These are phyloP conservation scores for Clistopyga incitator DNA, from an alignment of 2,888 invertebrate genomes.

Conservation along the genomic window DNA sequence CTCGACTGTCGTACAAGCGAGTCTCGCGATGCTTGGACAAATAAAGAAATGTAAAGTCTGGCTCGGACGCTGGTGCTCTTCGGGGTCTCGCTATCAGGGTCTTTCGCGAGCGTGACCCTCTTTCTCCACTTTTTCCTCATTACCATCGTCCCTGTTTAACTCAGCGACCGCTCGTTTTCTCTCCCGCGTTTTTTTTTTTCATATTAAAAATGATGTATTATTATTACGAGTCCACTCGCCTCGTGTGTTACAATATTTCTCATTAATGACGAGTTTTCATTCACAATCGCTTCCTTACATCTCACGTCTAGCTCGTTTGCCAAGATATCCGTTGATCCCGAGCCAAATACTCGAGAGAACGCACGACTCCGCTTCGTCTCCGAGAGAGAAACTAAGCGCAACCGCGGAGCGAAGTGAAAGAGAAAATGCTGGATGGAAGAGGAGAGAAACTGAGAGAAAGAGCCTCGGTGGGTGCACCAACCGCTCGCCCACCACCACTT, in stretches of 20 bases:
- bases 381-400: constrained; percentile 69
- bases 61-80: constrained; percentile 63
- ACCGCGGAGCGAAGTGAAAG: constrained; percentile 54
- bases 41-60: constrained; percentile 74
- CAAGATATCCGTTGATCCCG: constrained; percentile 36
- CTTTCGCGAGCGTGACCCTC: constrained; percentile 47
- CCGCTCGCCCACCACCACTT: constrained; percentile 66
- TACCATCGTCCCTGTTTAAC: constrained; percentile 17
- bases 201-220: too few species aligned
- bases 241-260: constrained; percentile 6
- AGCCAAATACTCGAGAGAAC: constrained; percentile 65
- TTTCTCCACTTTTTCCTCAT: constrained; percentile 33
- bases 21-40: constrained; percentile 68
- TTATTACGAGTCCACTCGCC: neutral
- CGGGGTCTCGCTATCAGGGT: constrained; percentile 39
- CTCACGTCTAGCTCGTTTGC: neutral
- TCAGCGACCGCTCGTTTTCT: constrained; percentile 10
- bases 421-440: constrained; percentile 68
- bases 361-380: constrained; percentile 70
- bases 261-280: constrained; percentile 16
- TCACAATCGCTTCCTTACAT: constrained; percentile 5
- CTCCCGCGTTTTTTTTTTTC: neutral
- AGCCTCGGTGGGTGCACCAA: constrained; percentile 63
- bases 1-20: constrained; percentile 31
- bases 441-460: constrained; percentile 51